Conservation (phyloP, 2,888 invertebrate genomes). For the Dioctria linearis region DNA sequence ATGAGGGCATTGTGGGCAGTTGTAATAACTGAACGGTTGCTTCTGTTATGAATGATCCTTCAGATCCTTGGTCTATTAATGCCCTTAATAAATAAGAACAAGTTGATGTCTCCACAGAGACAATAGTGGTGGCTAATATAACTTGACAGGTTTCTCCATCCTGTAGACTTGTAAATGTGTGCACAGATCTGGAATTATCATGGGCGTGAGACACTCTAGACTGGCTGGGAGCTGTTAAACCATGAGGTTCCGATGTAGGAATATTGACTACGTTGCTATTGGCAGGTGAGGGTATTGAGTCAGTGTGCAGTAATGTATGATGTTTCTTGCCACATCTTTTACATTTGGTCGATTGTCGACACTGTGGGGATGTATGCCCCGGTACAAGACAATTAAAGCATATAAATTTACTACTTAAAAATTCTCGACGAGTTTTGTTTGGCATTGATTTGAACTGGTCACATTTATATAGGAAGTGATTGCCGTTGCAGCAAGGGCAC, state of each 20-base stretch:
- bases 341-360: background rate
- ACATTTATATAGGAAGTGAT: background rate
- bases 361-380: background rate
- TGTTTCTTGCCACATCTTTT: background rate
- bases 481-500: background rate
- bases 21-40: background rate
- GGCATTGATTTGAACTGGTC: background rate
- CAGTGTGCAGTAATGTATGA: background rate
- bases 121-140: background rate
- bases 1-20: background rate
- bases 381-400: background rate
- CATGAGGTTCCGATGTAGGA: too few relatives aligned
- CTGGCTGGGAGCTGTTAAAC: background rate
- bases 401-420: background rate
- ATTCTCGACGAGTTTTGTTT: background rate
- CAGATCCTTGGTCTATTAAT: background rate
- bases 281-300: background rate
- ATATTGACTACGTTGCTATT: background rate
- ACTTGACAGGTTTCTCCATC: background rate
- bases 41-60: constrained; percentile 3
- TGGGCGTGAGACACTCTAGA: background rate
- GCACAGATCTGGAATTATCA: background rate
- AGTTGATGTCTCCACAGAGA: background rate
- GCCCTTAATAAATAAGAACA: background rate
- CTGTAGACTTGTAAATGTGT: background rate